These are phyloP conservation scores for Drosophila suboccidentalis DNA, from an alignment of 2,888 invertebrate species.

Conservation along the genomic window DNA sequence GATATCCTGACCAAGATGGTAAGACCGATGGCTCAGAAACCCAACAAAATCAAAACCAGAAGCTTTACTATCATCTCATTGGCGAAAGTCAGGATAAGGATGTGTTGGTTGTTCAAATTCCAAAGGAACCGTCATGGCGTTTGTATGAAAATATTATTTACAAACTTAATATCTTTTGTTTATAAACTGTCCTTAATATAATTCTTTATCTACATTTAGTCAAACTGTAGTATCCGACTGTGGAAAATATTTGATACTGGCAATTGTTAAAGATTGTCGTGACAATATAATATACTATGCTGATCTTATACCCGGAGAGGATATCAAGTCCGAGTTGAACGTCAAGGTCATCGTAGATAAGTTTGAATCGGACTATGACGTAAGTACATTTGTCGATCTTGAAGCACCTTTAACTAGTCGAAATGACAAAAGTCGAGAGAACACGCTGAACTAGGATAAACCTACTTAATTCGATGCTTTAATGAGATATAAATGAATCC, in stretches of 20 bases:
- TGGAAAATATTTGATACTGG: slow-evolving; percentile 94
- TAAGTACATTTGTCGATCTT: slow-evolving; percentile 83
- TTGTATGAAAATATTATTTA: slow-evolving; percentile 88
- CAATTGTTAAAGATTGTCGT: slow-evolving; percentile 94
- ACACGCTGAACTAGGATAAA: too few relatives aligned
- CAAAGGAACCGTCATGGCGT: slow-evolving; percentile 96
- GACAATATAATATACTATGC: slow-evolving; percentile 96
- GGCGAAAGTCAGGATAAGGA: slow-evolving; percentile 95
- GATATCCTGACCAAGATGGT: slow-evolving; percentile 92
- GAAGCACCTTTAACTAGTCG: background rate
- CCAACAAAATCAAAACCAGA: slow-evolving; percentile 94
- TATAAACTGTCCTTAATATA: background rate
- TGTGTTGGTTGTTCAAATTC: slow-evolving; percentile 94
- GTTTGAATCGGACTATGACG: slow-evolving; percentile 97
- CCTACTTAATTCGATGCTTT: too few relatives aligned
- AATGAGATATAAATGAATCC: too few relatives aligned
- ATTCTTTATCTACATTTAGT: slow-evolving; percentile 85
- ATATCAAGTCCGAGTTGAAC: slow-evolving; percentile 88
- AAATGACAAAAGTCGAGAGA: too few relatives aligned
- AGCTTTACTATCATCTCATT: slow-evolving; percentile 96
- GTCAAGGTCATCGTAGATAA: slow-evolving; percentile 94
- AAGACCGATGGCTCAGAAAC: slow-evolving; percentile 97
- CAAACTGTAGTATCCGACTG: slow-evolving; percentile 95
- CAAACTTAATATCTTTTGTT: background rate
- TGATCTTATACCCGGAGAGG: slow-evolving; percentile 89